Evolutionary conservation across 2,113 vertebrate genomes (phyloP).

Genomic region (Periophthalmodon schlosseri): DNA sequence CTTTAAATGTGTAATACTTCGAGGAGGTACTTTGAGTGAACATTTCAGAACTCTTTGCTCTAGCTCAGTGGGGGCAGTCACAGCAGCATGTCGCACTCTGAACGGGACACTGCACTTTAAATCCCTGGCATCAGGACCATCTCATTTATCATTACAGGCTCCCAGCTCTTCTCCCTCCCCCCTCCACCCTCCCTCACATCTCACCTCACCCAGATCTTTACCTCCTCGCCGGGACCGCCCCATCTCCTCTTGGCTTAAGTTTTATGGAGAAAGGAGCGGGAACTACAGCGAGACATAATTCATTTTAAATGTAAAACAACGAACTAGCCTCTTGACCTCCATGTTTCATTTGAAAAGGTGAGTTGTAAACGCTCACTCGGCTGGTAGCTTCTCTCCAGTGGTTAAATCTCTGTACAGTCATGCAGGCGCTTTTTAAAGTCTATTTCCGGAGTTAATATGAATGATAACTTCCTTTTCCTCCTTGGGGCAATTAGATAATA

Average conservation of each 20-base stretch:
- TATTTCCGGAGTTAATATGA: constrained; percentile 19
- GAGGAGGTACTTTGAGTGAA: background rate
- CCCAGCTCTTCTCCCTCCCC: constrained; percentile 17
- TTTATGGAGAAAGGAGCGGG: background rate
- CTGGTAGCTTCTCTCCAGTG: background rate
- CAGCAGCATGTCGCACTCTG: constrained; percentile 12
- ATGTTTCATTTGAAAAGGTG: constrained; percentile 2
- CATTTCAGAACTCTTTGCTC: background rate
- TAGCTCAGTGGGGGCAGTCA: constrained; percentile 10
- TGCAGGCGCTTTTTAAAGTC: background rate
- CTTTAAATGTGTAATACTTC: background rate
- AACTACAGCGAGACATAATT: background rate
- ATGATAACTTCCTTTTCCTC: constrained; percentile 30
- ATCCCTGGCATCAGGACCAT: constrained; percentile 25
- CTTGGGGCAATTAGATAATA: constrained; percentile 37
- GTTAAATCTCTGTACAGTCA: background rate
- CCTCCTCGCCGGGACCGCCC: background rate
- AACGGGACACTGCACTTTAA: constrained; percentile 30
- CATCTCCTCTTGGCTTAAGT: constrained; percentile 10
- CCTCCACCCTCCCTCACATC: background rate
- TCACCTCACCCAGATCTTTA: constrained; percentile 22
- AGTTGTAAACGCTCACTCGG: background rate
- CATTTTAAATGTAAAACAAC: constrained; percentile 16
- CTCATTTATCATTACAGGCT: constrained; percentile 47
- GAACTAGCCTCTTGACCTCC: background rate